Base-by-base conservation (phyloP, 2,888 invertebrate species). In the Trichopoda pennipes region DNA sequence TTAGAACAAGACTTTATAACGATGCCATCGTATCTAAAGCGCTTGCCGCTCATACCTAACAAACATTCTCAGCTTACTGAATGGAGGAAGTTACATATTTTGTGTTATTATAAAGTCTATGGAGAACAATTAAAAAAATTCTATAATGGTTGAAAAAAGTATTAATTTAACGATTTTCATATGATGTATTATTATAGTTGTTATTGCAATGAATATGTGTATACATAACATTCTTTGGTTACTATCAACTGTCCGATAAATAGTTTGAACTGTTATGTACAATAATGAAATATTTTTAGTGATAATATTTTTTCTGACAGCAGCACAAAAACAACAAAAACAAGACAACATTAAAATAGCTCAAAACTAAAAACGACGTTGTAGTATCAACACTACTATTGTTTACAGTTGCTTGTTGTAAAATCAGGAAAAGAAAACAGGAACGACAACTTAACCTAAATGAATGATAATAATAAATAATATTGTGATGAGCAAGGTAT, bases 391-490 rank as follows among this genome's bases (percentile, higher is more conserved):
- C 21, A 35, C 60, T 16, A 66, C 19, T 21, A 56, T 63, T 42
- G 38, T 38, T 28, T 28, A 51, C 28, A 74, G 60, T 66, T 64
- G 14, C n/a, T 66, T 66, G 19, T 47, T 44, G 60, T 73, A 19
- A 35, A 55, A 61, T 44, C 32, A 51, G 42, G 47, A 73, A 38
- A 47, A 21, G 64, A 28, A 72, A n/a, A 32, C 16, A 23, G 9
- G n/a, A 28, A 66, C 56, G 28, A 49, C 19, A 60, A 42, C n/a
- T 32, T 53, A 76, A 6, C 35, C 42, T 55, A 73, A 76, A 81
- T 76, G 61, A 68, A 76, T 72, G 68, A 56, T 73, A 53, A 72
- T 70, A 17, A 47, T 3, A 28, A 17, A 47, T 3, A 28, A 28
- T 42, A 56, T 28, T 63, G 38, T 38, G 38, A 28, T 19, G 69